Conservation (phyloP, 2,888 invertebrate species). For the Coenonympha glycerion region DNA sequence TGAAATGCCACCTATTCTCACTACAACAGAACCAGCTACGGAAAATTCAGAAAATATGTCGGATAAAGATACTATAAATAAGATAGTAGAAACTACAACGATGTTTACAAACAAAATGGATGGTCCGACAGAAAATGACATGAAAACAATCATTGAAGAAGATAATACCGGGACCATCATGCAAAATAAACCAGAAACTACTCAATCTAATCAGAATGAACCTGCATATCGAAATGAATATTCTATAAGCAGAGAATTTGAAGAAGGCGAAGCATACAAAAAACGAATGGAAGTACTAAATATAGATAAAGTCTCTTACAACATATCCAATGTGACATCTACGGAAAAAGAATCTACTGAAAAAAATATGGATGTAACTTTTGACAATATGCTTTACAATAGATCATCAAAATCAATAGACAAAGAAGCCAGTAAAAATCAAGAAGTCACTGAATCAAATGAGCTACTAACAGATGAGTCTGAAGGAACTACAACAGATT, state of each 20-base stretch:
- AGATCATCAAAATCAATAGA: slow-evolving; percentile 58
- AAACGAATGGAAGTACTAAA: slow-evolving; percentile 40
- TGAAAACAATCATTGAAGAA: slow-evolving; percentile 7
- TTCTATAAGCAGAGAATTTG: slow-evolving; percentile 38
- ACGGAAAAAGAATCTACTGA: slow-evolving; percentile 29
- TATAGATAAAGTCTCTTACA: slow-evolving; percentile 25
- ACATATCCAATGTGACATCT: slow-evolving; percentile 18
- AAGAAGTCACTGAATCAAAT: slow-evolving; percentile 31
- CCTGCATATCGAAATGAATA: slow-evolving; percentile 30
- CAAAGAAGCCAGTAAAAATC: slow-evolving; percentile 29
- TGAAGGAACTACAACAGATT: slow-evolving; percentile 38
- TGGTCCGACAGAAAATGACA: slow-evolving; percentile 7
- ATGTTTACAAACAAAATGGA: slow-evolving; percentile 15
- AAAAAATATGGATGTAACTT: slow-evolving; percentile 51
- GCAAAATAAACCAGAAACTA: background rate
- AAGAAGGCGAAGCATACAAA: slow-evolving; percentile 36
- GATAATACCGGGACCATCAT: background rate
- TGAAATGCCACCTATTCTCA: slow-evolving; percentile 16
- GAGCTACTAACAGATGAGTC: slow-evolving; percentile 29
- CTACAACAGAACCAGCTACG: slow-evolving; percentile 6
- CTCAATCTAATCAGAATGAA: slow-evolving; percentile 13
- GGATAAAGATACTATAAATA: background rate
- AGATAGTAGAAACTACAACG: slow-evolving; percentile 20
- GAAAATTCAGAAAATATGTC: slow-evolving; percentile 1
- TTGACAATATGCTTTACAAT: slow-evolving; percentile 54